Evolutionary conservation across 2,888 invertebrate genomes (phyloP).

Genomic region (Neoascia interrupta): DNA sequence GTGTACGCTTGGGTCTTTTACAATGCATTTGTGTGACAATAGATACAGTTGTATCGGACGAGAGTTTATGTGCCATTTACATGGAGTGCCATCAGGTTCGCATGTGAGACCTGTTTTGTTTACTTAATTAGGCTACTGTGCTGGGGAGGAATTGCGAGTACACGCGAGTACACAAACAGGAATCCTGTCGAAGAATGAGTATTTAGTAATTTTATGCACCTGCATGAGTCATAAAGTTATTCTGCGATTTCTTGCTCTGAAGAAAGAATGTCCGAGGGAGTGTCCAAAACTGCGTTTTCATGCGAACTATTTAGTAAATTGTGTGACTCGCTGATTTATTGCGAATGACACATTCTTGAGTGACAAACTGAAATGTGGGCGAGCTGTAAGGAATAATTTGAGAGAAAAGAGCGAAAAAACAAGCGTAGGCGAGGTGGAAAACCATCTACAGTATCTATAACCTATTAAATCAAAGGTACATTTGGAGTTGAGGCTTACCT

Average conservation of each 20-base stretch:
- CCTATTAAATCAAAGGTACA: too few species aligned
- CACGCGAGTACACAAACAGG: constrained; percentile 23
- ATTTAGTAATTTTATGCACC: constrained; percentile 41
- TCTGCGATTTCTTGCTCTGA: too few species aligned
- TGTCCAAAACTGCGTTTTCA: constrained; percentile 5
- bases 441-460: too few species aligned
- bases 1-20: constrained; percentile 44
- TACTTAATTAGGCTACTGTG: constrained; percentile 60
- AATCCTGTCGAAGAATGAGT: constrained; percentile 22
- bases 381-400: background rate
- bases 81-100: constrained; percentile 66
- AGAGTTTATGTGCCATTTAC: constrained; percentile 58
- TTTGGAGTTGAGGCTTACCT: too few species aligned
- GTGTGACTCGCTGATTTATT: constrained; percentile 12
- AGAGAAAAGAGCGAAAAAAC: too few species aligned
- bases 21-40: constrained; percentile 60
- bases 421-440: too few species aligned
- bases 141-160: constrained; percentile 35
- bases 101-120: constrained; percentile 67
- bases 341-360: constrained; percentile 1
- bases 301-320: constrained; percentile 6
- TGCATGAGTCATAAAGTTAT: constrained; percentile 47
- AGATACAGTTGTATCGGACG: constrained; percentile 5
- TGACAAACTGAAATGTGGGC: constrained; percentile 11
- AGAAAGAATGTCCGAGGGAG: constrained; percentile 27